A percentile compares a stretch with the other conserved stretches of the same genome.
These are phyloP conservation scores for Pleuronectes platessa DNA, from an alignment of 2,113 vertebrate genomes.

Conservation along the genomic window DNA sequence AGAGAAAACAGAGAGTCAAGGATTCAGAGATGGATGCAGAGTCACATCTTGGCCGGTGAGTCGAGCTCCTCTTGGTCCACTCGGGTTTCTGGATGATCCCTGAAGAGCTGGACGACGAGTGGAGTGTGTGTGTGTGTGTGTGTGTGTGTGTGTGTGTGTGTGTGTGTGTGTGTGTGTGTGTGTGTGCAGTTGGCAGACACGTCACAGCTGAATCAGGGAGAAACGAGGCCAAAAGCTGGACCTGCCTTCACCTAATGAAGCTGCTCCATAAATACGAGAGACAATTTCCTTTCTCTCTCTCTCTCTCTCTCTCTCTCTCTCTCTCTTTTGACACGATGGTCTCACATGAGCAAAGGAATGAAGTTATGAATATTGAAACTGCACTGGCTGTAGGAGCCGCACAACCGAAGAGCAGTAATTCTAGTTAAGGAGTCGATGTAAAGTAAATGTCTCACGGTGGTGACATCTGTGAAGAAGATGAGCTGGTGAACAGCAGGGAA, in stretches of 20 bases:
- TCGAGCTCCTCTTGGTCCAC: slow-evolving; percentile 17
- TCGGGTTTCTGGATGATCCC: slow-evolving; percentile 22
- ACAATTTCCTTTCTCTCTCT: slow-evolving; percentile 4
- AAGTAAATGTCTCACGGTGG: too few species aligned
- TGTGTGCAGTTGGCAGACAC: slow-evolving; percentile 9
- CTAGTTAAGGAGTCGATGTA: too few species aligned
- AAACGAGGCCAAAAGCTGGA: slow-evolving; percentile 42
- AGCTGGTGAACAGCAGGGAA: too few species aligned
- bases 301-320: too few species aligned
- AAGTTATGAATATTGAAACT: too few species aligned
- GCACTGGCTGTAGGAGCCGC: too few species aligned
- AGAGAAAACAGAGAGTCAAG: slow-evolving; percentile 4
- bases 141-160: not conserved
- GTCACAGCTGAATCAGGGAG: slow-evolving; percentile 65
- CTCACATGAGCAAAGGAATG: too few species aligned
- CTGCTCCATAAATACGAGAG: slow-evolving; percentile 36
- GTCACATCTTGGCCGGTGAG: slow-evolving; percentile 27
- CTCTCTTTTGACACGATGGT: too few species aligned
- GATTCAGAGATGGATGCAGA: slow-evolving; percentile 23
- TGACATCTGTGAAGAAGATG: too few species aligned
- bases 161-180: slow-evolving; percentile 6
- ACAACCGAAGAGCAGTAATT: too few species aligned
- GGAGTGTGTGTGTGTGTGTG: not conserved
- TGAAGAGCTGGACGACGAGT: slow-evolving; percentile 7
- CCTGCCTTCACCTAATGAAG: slow-evolving; percentile 54